These are phyloP conservation scores for Beaufortia kweichowensis DNA, from an alignment of 2,113 vertebrate species.

Conservation along the genomic window DNA sequence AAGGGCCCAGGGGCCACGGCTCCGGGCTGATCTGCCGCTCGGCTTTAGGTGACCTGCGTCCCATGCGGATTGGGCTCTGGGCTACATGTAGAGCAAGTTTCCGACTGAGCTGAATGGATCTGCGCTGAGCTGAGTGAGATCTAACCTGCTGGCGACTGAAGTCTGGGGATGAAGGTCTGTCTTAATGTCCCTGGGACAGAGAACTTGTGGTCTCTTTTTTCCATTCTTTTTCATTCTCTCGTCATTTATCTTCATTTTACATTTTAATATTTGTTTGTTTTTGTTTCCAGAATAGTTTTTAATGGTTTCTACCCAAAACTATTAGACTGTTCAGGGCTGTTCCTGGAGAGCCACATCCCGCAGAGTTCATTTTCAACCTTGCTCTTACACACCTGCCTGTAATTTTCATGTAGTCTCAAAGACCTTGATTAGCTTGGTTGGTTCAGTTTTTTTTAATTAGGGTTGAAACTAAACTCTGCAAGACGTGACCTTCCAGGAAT, in stretches of 20 bases:
- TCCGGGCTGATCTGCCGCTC: conserved; percentile 75
- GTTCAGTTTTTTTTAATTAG: too few relatives aligned
- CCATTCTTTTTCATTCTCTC: conserved; percentile 2
- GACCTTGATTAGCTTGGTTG: too few relatives aligned
- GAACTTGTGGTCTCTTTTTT: conserved; percentile 63
- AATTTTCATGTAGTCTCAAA: too few relatives aligned
- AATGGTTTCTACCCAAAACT: too few relatives aligned
- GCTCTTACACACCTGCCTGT: too few relatives aligned
- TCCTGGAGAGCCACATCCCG: too few relatives aligned
- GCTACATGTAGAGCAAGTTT: conserved; percentile 64
- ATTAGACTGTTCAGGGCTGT: too few relatives aligned
- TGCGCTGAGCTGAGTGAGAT: conserved; percentile 61
- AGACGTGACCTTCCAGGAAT: not conserved
- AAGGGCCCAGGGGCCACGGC: conserved; percentile 71
- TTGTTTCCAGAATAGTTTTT: not conserved
- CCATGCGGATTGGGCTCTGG: conserved; percentile 77
- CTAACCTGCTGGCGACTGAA: conserved; percentile 70
- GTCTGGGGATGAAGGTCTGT: conserved; percentile 74
- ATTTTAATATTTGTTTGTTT: not conserved
- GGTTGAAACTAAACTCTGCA: too few relatives aligned
- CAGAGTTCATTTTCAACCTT: too few relatives aligned
- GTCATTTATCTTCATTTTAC: not conserved
- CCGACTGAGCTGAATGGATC: conserved; percentile 77
- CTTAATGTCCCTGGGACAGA: conserved; percentile 67
- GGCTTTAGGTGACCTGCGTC: conserved; percentile 79